Evolutionary conservation across 2,113 vertebrate genomes (phyloP).

Genomic region (Pterophyllum scalare): DNA sequence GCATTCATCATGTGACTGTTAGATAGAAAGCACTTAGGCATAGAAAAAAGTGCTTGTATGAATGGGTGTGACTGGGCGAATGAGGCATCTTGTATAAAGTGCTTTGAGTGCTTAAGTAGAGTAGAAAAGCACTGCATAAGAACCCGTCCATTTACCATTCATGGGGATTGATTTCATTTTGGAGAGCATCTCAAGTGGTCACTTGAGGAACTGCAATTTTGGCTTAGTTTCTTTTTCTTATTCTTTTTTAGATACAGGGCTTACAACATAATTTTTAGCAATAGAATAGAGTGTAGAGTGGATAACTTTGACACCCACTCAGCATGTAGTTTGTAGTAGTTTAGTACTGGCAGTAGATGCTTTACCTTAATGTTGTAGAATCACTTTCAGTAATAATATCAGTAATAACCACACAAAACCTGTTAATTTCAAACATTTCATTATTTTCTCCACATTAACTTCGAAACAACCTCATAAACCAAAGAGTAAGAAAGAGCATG

Average conservation of each 20-base stretch:
- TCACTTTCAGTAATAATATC: background rate
- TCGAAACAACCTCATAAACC: conserved; percentile 86
- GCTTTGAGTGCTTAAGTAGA: no score
- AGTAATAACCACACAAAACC: conserved; percentile 67
- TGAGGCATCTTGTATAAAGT: no score
- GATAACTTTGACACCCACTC: background rate
- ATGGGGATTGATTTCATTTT: background rate
- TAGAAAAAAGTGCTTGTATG: no score
- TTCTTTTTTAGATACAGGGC: no score
- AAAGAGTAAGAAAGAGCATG: conserved; percentile 87
- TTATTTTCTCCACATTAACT: conserved; percentile 84
- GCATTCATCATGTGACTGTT: no score
- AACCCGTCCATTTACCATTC: no score
- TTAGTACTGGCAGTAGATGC: background rate
- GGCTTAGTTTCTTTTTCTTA: background rate
- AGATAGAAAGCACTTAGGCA: no score
- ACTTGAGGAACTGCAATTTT: background rate
- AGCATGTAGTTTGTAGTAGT: background rate
- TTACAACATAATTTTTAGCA: no score
- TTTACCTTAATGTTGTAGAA: background rate
- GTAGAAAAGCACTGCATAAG: no score
- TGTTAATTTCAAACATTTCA: conserved; percentile 82
- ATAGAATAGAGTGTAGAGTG: no score
- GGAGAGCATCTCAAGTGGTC: no score
- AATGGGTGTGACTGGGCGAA: no score